These are phyloP conservation scores for Hemiprocne comata DNA, from an alignment of 2,113 vertebrate genomes.

Conservation along the genomic window DNA sequence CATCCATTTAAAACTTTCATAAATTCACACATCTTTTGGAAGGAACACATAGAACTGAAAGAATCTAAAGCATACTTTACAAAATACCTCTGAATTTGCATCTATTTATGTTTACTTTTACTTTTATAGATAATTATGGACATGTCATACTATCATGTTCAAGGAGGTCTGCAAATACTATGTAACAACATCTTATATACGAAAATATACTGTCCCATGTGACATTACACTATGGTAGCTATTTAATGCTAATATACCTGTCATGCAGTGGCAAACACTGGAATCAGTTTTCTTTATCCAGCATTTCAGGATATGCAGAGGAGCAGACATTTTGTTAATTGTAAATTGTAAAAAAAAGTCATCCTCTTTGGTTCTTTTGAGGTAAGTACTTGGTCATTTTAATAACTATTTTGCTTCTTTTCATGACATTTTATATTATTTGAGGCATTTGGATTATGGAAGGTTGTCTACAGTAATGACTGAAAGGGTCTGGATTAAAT, in stretches of 20 bases:
- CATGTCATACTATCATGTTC: not conserved
- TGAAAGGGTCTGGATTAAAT: not conserved
- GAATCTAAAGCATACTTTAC: constrained; percentile 8
- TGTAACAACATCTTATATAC: not conserved
- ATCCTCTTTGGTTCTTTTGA: not conserved
- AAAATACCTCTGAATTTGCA: constrained; percentile 28
- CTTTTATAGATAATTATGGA: not conserved
- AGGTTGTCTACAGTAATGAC: not conserved
- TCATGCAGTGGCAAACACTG: not conserved
- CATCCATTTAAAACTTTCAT: constrained; percentile 48
- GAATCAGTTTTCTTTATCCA: not conserved
- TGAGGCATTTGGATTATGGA: not conserved
- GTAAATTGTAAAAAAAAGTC: not conserved
- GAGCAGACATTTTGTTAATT: not conserved
- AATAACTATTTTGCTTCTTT: not conserved
- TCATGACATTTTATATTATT: not conserved
- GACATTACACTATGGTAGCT: not conserved
- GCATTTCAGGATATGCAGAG: not conserved
- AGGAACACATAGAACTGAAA: constrained; percentile 48
- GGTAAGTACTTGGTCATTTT: not conserved
- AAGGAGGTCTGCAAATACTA: not conserved
- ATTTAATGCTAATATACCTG: not conserved
- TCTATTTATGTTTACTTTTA: constrained; percentile 33
- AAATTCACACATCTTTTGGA: constrained; percentile 58
- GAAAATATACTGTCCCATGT: not conserved